Evolutionary conservation across 2,888 invertebrate genomes (phyloP).

Genomic region (Tineola bisselliella): DNA sequence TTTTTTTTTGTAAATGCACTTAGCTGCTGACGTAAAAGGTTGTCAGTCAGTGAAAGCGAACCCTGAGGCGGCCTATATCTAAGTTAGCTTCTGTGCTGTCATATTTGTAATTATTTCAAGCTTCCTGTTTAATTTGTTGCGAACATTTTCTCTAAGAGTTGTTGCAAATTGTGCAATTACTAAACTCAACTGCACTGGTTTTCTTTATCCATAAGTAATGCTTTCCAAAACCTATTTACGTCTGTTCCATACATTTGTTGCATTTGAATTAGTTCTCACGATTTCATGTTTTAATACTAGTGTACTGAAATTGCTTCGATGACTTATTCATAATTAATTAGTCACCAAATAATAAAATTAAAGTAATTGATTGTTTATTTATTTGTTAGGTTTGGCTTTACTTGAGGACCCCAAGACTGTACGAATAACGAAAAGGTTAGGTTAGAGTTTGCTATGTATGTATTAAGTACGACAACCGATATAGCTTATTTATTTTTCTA

Average conservation of each 20-base stretch:
- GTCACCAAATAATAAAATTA: too few relatives aligned
- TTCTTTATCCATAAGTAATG: not conserved
- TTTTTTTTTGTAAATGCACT: not conserved
- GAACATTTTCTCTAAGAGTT: not conserved
- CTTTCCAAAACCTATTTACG: not conserved
- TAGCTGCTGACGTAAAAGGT: not conserved
- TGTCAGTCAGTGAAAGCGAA: conserved; percentile 27
- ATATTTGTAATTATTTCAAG: conserved; percentile 32
- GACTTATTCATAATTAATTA: too few relatives aligned
- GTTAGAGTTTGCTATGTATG: too few relatives aligned
- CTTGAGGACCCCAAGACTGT: too few relatives aligned
- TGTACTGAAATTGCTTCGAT: not conserved
- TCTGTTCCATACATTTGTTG: not conserved
- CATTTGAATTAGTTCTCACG: not conserved
- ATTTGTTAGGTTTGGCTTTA: too few relatives aligned
- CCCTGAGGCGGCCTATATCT: conserved; percentile 24
- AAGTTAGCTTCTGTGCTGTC: conserved; percentile 23
- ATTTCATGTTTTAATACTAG: not conserved
- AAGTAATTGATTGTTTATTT: too few relatives aligned
- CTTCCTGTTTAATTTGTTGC: conserved; percentile 21
- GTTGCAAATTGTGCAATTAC: not conserved
- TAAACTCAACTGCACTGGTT: not conserved
- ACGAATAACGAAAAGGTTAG: too few relatives aligned
- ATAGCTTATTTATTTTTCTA: too few relatives aligned
- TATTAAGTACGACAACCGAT: too few relatives aligned